A percentile compares a stretch with the other conserved stretches of the same genome.
phyloP scores from a whole-genome alignment of 2,888 invertebrate genomes.

The Atethmia centrago region DNA sequence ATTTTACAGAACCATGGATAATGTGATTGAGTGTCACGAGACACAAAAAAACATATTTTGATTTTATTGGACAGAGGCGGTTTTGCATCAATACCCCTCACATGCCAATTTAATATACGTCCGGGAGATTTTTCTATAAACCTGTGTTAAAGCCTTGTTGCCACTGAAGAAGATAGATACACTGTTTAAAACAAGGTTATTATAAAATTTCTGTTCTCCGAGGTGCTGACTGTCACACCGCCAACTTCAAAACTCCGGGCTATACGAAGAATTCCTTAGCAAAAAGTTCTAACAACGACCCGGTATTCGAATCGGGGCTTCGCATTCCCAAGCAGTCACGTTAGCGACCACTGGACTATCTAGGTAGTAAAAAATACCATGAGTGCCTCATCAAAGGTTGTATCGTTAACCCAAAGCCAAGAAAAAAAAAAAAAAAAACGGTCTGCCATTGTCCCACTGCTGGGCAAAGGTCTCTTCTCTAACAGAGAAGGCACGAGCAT shows the following conservation, averaged over 20 bases:
- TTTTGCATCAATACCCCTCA: too few relatives aligned
- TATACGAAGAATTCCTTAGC: neutral
- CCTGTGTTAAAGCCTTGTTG: slow-evolving; percentile 28
- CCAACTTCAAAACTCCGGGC: neutral
- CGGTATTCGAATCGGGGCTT: neutral
- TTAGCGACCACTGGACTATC: neutral
- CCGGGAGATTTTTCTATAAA: slow-evolving; percentile 27
- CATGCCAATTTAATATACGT: slow-evolving; percentile 35
- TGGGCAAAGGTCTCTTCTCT: neutral
- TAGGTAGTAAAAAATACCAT: neutral
- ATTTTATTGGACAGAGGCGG: too few relatives aligned
- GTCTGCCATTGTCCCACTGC: neutral
- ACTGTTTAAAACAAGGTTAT: neutral
- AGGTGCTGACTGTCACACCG: neutral
- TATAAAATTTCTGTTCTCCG: neutral
- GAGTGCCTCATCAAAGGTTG: neutral
- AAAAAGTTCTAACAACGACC: too few relatives aligned
- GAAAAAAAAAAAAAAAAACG: neutral
- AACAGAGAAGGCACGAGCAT: too few relatives aligned
- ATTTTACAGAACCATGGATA: too few relatives aligned
- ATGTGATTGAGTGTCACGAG: too few relatives aligned
- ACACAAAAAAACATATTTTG: too few relatives aligned
- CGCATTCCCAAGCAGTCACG: neutral
- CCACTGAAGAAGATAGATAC: too few relatives aligned
- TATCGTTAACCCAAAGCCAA: neutral